Percentiles rank a stretch among this genome's conserved stretches.
Conservation (phyloP, 2,797 vertebrate species). For the Ptychadena robeensis region DNA sequence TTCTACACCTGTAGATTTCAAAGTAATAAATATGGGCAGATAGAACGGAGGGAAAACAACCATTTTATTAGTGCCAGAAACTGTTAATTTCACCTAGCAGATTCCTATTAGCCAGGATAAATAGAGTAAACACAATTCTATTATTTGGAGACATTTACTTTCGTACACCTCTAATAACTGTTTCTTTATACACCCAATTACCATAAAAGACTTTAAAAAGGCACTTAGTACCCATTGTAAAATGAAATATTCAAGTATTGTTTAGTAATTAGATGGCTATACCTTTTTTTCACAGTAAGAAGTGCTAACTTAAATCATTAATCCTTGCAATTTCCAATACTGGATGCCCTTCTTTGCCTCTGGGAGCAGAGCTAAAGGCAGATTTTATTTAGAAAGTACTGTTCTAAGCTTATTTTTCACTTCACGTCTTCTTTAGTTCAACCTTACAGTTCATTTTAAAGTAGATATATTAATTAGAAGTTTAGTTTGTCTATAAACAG, state of each 20-base stretch:
- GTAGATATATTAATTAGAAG: conserved; percentile 54
- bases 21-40: background rate
- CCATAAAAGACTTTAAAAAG: conserved; percentile 42
- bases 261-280: conserved; percentile 44
- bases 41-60: background rate
- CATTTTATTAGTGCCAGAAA: background rate
- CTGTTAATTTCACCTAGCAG: background rate
- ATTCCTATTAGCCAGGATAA: background rate
- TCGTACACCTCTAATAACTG: background rate
- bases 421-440: conserved; percentile 27
- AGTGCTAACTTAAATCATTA: conserved; percentile 44
- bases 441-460: conserved; percentile 46
- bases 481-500: conserved; percentile 21
- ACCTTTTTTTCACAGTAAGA: conserved; percentile 36
- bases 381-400: conserved; percentile 45
- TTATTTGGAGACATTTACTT: conserved; percentile 31
- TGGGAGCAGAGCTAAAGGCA: conserved; percentile 31
- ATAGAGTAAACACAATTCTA: background rate
- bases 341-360: conserved; percentile 22
- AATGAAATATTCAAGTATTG: conserved; percentile 32
- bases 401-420: conserved; percentile 51
- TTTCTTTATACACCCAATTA: conserved; percentile 35
- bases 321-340: conserved; percentile 48
- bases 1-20: background rate
- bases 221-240: conserved; percentile 13